Base-by-base conservation (phyloP, 1,140 invertebrate genomes). In the Vollenhovia emeryi region DNA sequence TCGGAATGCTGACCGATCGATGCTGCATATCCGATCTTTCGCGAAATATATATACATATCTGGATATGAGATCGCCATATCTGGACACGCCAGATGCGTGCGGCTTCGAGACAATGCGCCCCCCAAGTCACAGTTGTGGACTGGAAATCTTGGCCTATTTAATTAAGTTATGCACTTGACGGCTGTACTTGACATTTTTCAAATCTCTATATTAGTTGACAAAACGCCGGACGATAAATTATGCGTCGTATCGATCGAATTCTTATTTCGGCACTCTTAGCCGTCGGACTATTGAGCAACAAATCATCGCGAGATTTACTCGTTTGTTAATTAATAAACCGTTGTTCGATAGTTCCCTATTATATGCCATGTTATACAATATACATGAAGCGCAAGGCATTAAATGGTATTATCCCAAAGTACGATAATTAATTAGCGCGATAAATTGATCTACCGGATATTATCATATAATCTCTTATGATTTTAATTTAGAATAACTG, bases 1-100 rank as follows among this genome's bases (percentile, higher is more conserved):
- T 74, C 73, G 71, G 36, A 66, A 85, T 85, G 50, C 59, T 55
- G 57, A 33, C 73, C 68, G 85, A 89, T 87, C 86, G 52, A 84
- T 59, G 48, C 43, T 71, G 71, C 43, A 30, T 62, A 74, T 84
- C 69, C 33, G 62, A 66, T 66, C 62, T 78, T 85, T 50, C 74
- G 9, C 43, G 8, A 86, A 83, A 78, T 80, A 2, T 80, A 50
- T 11, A 30, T 48, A 13, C 4, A 33, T 27, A 43, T 50, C 21
- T 3, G 33, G 45, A 3, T 21, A 68, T 7, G 15, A 59, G 9
- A 75, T 64, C 36, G 40, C n/a, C n/a, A 21, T 64, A 66, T 4
- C 21, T 2, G 21, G 8, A 45, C 36, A 24, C 7, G 62, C 5
- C 30, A 50, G 30, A 1, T 76, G 69, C 11, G 18, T 13, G 8